Base-by-base conservation (phyloP, 2,797 vertebrate species). In the Dromococcyx pavoninus region DNA sequence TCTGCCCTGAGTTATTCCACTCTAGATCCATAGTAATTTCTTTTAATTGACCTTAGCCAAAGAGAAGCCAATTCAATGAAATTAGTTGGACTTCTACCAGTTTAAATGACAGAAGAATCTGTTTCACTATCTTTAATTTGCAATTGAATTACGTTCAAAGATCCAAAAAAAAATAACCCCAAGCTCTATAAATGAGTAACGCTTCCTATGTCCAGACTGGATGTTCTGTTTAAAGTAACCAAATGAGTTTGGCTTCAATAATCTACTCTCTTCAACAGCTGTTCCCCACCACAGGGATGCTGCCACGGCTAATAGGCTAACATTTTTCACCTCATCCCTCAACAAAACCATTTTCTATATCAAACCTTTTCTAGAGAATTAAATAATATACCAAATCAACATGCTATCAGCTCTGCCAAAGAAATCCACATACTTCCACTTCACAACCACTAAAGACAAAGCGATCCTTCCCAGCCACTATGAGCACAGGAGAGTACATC, bases 181-280 rank as follows among this genome's bases (percentile, higher is more conserved):
- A 77, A 89, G 22, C 60, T 41, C 30, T 70, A 61, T 57, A 91
- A 91, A 86, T 53, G 88, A 97, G 56, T 93, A 96, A 93, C 84
- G 64, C 82, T 58, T 96, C 82, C 79, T 76, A 91, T 43, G 92
- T 89, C 90, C 95, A 97, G 96, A 93, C 92, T 94, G 32, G 50
- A 93, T 89, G 76, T 88, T 88, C 95, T 93, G 84, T 95, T 95
- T 96, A 71, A 96, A 97, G 94, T 93, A 96, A 91, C 83, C 91
- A 93, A 97, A 71, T 53, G 13, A 96, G 83, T 93, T 92, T 86
- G 91, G 72, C 82, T 94, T 95, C 90, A 77, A 71, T 67, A 93
- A 88, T 74, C 90, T 82, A 62, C 84, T 89, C 78, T 75, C 71
- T 57, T 72, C 74, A 96, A 61, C 88, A 91, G 80, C 88, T 91